Conservation (phyloP, 2,113 vertebrate genomes). For the Scytalopus superciliaris region DNA sequence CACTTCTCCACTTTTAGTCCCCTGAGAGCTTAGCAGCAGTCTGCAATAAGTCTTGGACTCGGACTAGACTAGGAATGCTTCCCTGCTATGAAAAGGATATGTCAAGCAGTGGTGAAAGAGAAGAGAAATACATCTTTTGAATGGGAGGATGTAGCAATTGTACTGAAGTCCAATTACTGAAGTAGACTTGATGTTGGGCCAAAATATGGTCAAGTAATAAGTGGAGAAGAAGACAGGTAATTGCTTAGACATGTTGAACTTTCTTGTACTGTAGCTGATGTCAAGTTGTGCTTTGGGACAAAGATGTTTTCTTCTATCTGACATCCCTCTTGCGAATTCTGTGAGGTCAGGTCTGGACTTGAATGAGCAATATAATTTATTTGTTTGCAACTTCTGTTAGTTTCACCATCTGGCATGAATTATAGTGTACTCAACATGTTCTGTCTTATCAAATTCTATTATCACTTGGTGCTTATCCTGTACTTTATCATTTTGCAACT, state of each 20-base stretch:
- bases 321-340: not conserved
- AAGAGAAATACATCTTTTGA: not conserved
- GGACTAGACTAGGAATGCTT: not conserved
- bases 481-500: slow-evolving; percentile 1
- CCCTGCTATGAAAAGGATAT: not conserved
- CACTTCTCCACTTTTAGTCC: not conserved
- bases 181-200: not conserved
- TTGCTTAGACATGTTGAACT: not conserved
- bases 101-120: not conserved
- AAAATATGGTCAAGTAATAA: not conserved
- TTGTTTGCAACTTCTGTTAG: not conserved
- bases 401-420: slow-evolving; percentile 11
- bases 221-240: not conserved
- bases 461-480: slow-evolving; percentile 25
- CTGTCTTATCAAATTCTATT: slow-evolving; percentile 46
- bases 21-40: not conserved
- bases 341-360: not conserved
- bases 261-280: not conserved
- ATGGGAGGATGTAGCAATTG: not conserved
- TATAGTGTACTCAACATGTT: not conserved
- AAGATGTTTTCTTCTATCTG: not conserved
- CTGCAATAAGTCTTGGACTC: not conserved
- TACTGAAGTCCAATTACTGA: not conserved
- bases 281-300: not conserved
- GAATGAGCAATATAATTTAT: not conserved